Base-by-base conservation (phyloP, 2,888 invertebrate genomes). In the Tethea ocularis region DNA sequence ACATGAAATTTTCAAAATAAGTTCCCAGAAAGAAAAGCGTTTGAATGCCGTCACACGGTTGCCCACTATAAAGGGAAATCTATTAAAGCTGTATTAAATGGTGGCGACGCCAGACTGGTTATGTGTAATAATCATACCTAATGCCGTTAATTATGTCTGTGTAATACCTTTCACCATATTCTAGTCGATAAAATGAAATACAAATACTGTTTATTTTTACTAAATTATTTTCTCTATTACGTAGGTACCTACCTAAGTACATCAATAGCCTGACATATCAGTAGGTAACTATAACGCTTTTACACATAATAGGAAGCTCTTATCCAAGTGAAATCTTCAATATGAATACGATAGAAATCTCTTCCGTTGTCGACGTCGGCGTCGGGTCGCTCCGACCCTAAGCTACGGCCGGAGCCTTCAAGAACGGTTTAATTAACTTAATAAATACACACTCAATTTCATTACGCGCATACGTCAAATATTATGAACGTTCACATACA, bases 391-490 rank as follows among this genome's bases (percentile, higher is more conserved):
- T 68, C 71, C 73, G 63, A 72, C 79, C 69, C 74, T 72, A 61
- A 61, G 62, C 67, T 46, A 20, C 17, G 20, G 7, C 46, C 61
- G 65, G 64, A 76, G 75, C 76, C 76, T 78, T 88, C 89, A 89
- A 88, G 89, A 85, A 86, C 82, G 86, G 80, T 84, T 91, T 93
- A 91, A 92, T 93, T 93, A 93, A 92, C 88, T 89, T 91, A 92
- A 92, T 93, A 93, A 90, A 92, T 89, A 92, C 88, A 87, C 90
- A 88, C 89, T 90, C 87, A 85, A 87, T 89, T 91, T 91, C 87
- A 91, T 92, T 91, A 91, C 80, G 78, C 76, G 87, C 87, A 91
- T 92, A 89, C 90, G 91, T 91, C 91, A 89, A 86, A 91, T 89
- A 82, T 88, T 89, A 89, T 89, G 88, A 88, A 73, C 84, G 78